These are phyloP conservation scores for Anorthoa munda DNA, from an alignment of 2,888 invertebrate genomes.

Conservation along the genomic window DNA sequence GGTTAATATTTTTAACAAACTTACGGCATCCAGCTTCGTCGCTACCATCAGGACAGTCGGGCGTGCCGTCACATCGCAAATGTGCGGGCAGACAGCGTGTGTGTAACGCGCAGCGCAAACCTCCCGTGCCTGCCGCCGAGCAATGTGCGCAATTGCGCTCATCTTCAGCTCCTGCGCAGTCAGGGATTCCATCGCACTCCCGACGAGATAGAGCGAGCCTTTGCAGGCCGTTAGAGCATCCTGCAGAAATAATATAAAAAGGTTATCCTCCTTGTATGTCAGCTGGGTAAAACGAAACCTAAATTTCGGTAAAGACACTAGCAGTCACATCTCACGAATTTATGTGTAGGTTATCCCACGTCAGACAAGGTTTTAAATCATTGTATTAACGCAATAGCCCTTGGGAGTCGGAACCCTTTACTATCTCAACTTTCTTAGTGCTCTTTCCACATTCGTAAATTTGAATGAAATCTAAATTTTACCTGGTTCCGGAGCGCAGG, in stretches of 20 bases:
- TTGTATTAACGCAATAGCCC: not conserved
- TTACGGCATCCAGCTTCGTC: conserved; percentile 97
- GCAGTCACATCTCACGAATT: no score
- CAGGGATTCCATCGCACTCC: conserved; percentile 96
- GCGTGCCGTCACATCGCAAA: conserved; percentile 95
- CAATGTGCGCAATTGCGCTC: conserved; percentile 96
- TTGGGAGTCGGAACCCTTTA: not conserved
- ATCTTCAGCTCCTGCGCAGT: conserved; percentile 96
- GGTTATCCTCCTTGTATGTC: no score
- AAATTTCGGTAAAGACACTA: no score
- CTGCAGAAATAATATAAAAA: conserved; percentile 78
- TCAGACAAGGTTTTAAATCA: not conserved
- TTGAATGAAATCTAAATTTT: conserved; percentile 19
- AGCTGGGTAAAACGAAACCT: not conserved
- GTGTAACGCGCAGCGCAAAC: conserved; percentile 95
- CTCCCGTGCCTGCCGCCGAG: conserved; percentile 91
- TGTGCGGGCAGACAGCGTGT: conserved; percentile 93
- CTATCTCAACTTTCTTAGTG: not conserved
- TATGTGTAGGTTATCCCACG: not conserved
- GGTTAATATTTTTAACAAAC: conserved; percentile 76
- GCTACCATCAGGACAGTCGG: conserved; percentile 96
- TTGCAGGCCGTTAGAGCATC: conserved; percentile 94
- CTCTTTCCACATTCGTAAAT: not conserved
- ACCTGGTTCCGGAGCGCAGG: conserved; percentile 95
- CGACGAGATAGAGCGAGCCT: conserved; percentile 94